phyloP scores from a whole-genome alignment of 2,888 invertebrate species.

The Panzeria rudis region DNA sequence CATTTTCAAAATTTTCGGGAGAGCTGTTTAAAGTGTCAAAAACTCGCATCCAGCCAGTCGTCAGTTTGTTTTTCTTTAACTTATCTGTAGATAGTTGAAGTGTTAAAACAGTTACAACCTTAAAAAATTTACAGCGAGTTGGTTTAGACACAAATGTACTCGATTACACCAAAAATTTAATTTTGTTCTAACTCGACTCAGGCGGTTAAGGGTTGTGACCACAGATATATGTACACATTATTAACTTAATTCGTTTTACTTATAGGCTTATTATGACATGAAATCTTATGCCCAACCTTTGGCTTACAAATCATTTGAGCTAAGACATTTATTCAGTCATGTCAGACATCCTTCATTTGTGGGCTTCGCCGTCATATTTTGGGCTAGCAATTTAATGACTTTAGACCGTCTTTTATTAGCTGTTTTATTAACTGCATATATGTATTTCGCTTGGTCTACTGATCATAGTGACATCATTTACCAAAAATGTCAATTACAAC shows the following conservation, averaged over 20 bases:
- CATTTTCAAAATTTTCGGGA: no score
- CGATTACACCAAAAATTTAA: no score
- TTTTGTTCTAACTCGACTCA: no score
- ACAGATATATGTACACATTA: not conserved
- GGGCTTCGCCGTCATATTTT: conserved; percentile 85
- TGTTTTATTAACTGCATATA: conserved; percentile 85
- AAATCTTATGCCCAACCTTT: conserved; percentile 85
- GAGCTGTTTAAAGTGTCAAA: no score
- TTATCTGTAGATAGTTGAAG: no score
- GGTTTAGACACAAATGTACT: no score
- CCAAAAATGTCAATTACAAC: conserved; percentile 84
- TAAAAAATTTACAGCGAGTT: no score
- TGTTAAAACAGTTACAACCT: no score
- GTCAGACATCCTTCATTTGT: conserved; percentile 87
- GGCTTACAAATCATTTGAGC: conserved; percentile 85
- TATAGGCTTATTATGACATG: conserved; percentile 85
- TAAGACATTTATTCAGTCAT: conserved; percentile 85
- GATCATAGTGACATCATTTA: conserved; percentile 86
- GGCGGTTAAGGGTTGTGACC: no score
- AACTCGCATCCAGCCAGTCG: no score
- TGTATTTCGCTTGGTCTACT: conserved; percentile 86
- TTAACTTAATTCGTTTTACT: not conserved
- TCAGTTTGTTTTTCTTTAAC: no score
- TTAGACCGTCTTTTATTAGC: conserved; percentile 86
- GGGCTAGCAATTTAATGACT: conserved; percentile 87